Evolutionary conservation across 2,888 invertebrate species (phyloP).

Genomic region (Eupithecia tripunctaria): DNA sequence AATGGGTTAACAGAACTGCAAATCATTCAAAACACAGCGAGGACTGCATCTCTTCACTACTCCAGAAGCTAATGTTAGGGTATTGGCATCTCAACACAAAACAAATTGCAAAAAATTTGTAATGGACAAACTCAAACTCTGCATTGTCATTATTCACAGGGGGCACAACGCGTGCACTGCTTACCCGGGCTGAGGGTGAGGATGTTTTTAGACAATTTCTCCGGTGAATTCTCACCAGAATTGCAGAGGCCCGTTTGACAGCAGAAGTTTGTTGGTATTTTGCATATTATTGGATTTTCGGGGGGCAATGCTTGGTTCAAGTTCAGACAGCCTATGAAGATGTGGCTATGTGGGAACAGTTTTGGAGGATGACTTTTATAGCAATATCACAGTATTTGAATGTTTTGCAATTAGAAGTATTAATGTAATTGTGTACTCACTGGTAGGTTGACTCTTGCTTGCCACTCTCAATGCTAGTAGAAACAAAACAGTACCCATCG

Average conservation of each 20-base stretch:
- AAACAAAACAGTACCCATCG: conserved; percentile 94
- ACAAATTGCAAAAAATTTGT: conserved; percentile 75
- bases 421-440: conserved; percentile 81
- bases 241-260: conserved; percentile 79
- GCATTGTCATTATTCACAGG: conserved; percentile 66
- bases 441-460: conserved; percentile 88
- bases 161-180: conserved; percentile 69
- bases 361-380: background rate
- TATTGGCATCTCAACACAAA: conserved; percentile 82
- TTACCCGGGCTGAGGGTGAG: conserved; percentile 71
- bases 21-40: conserved; percentile 76
- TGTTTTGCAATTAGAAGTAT: background rate
- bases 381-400: background rate
- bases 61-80: conserved; percentile 81
- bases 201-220: conserved; percentile 65
- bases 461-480: conserved; percentile 87
- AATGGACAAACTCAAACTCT: conserved; percentile 78
- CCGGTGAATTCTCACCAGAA: conserved; percentile 69
- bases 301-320: conserved; percentile 82
- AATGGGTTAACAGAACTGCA: conserved; percentile 78
- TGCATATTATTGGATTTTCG: conserved; percentile 75
- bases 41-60: conserved; percentile 65
- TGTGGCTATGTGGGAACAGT: conserved; percentile 66
- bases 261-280: conserved; percentile 72
- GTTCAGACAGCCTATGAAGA: conserved; percentile 85